Percentiles rank a stretch among this genome's conserved stretches.
Conservation (phyloP, 2,888 invertebrate genomes). For the Margaritifera margaritifera region DNA sequence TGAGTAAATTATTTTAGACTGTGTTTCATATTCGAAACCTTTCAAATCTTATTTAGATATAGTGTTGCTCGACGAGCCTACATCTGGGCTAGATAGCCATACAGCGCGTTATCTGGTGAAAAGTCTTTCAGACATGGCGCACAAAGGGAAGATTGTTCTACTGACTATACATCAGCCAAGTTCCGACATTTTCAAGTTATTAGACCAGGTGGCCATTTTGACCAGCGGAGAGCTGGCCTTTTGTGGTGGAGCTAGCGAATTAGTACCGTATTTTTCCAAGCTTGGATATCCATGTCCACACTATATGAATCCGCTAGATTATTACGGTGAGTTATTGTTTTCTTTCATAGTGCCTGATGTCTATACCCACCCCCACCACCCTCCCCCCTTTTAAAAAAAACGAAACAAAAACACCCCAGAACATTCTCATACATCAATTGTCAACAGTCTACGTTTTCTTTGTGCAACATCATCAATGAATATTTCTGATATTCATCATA, state of each 20-base stretch:
- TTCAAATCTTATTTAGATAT: slow-evolving; percentile 81
- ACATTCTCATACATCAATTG: too few relatives aligned
- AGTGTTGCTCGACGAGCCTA: slow-evolving; percentile 92
- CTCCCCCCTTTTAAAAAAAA: too few relatives aligned
- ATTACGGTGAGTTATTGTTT: slow-evolving; percentile 77
- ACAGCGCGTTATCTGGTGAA: slow-evolving; percentile 82
- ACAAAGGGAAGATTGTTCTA: slow-evolving; percentile 77
- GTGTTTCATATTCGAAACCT: too few relatives aligned
- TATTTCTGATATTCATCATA: too few relatives aligned
- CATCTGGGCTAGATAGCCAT: slow-evolving; percentile 88
- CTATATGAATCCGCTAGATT: slow-evolving; percentile 96
- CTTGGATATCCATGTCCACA: slow-evolving; percentile 98
- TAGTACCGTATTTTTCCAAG: slow-evolving; percentile 94
- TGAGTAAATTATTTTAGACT: too few relatives aligned
- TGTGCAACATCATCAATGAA: too few relatives aligned
- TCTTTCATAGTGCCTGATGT: too few relatives aligned
- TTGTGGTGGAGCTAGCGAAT: slow-evolving; percentile 79
- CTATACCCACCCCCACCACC: too few relatives aligned
- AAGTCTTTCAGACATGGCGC: slow-evolving; percentile 52
- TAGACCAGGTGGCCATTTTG: slow-evolving; percentile 55
- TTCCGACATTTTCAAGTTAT: slow-evolving; percentile 56
- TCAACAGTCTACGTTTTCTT: too few relatives aligned
- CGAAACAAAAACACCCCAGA: too few relatives aligned
- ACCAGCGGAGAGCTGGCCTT: slow-evolving; percentile 80
- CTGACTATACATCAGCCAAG: slow-evolving; percentile 82